phyloP scores from a whole-genome alignment of 2,888 invertebrate genomes.

The Cabera pusaria region DNA sequence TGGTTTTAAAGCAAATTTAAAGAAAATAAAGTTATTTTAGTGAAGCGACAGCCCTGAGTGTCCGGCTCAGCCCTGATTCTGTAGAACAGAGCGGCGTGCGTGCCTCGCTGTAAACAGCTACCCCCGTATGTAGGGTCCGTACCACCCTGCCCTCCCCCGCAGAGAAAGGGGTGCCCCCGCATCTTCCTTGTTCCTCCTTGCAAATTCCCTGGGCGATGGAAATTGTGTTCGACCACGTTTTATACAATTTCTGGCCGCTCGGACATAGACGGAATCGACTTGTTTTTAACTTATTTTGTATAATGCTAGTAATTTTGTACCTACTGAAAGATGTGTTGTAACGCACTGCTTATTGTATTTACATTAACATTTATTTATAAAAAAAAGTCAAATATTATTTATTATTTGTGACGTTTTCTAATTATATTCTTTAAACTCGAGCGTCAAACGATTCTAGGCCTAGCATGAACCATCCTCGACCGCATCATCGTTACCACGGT shows the following conservation, averaged over 20 bases:
- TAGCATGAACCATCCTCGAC: too few species aligned
- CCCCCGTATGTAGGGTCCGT: constrained; percentile 77
- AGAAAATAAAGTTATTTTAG: background rate
- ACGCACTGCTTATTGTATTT: too few species aligned
- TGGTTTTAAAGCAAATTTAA: too few species aligned
- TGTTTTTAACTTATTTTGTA: constrained; percentile 21
- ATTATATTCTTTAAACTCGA: too few species aligned
- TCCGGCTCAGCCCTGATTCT: constrained; percentile 80
- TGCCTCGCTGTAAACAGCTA: constrained; percentile 80
- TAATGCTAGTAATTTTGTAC: too few species aligned
- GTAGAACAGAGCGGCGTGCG: constrained; percentile 80
- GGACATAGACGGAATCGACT: constrained; percentile 37
- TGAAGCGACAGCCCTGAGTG: constrained; percentile 67
- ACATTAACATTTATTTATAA: too few species aligned
- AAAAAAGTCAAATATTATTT: too few species aligned
- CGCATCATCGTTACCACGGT: too few species aligned
- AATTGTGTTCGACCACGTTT: constrained; percentile 82
- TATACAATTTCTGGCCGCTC: constrained; percentile 80
- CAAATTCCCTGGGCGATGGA: constrained; percentile 83
- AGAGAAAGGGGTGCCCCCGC: constrained; percentile 77
- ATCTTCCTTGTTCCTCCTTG: constrained; percentile 82
- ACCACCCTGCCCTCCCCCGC: constrained; percentile 49
- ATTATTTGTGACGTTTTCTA: too few species aligned
- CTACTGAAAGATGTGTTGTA: too few species aligned
- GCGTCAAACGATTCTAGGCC: too few species aligned